These are phyloP conservation scores for Hylaeus volcanicus DNA, from an alignment of 1,140 invertebrate species.

Conservation along the genomic window DNA sequence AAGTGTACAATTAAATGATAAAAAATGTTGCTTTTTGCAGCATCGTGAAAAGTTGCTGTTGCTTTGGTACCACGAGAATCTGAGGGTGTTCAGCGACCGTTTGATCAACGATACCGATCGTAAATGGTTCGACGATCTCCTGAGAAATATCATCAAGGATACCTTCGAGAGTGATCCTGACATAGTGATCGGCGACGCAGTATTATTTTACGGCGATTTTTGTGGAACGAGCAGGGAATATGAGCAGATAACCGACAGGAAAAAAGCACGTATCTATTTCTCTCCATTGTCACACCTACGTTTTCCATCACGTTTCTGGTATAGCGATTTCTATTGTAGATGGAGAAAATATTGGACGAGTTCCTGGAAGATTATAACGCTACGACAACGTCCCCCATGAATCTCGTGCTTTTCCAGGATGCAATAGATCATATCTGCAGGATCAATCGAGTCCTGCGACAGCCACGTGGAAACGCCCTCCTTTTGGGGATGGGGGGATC, in stretches of 20 bases:
- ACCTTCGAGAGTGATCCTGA: conserved; percentile 84
- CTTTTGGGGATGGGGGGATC: conserved; percentile 86
- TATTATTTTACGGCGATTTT: conserved; percentile 67
- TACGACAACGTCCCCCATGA: conserved; percentile 85
- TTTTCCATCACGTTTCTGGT: background rate
- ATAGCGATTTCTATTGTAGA: conserved; percentile 48
- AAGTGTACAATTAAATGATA: background rate
- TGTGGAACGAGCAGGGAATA: conserved; percentile 52
- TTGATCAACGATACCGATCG: conserved; percentile 84
- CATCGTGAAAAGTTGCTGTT: conserved; percentile 63
- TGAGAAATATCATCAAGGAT: conserved; percentile 81
- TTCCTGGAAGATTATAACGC: conserved; percentile 86
- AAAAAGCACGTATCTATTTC: conserved; percentile 47
- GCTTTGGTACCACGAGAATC: conserved; percentile 87
- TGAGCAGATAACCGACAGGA: conserved; percentile 55
- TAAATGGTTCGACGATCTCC: conserved; percentile 82
- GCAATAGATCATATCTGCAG: conserved; percentile 86
- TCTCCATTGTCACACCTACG: background rate
- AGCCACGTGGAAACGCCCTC: conserved; percentile 83
- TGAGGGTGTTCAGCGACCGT: conserved; percentile 86
- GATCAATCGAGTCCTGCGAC: conserved; percentile 84
- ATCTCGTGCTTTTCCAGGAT: conserved; percentile 86
- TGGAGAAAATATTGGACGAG: conserved; percentile 73
- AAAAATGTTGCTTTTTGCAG: conserved; percentile 23
- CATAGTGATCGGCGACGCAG: conserved; percentile 74